Base-by-base conservation (phyloP, 2,797 vertebrate species). In the Onychomys arenicola region DNA sequence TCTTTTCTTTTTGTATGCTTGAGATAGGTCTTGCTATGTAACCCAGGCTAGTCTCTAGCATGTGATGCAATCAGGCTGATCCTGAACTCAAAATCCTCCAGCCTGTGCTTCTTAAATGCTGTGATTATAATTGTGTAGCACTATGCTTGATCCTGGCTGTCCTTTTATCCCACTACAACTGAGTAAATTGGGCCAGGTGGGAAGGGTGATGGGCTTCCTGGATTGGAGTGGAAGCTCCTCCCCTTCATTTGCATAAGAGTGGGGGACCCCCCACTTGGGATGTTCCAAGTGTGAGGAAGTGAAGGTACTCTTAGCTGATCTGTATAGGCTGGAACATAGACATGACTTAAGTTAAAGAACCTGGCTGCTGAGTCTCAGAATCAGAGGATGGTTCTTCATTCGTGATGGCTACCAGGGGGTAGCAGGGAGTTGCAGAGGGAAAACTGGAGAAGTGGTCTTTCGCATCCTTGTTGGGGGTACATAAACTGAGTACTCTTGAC, bases 401-500 rank as follows among this genome's bases (percentile, higher is more conserved):
- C 32, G 4, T 3, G 43, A 43, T 5, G 5, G 34, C 27, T 59
- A 0, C 17, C 78, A 8, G 34, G 5, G 0, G 71, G 59, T 5
- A 19, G 8, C 0, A 1, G 88, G 76, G 4, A 46, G 84, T 37
- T 0, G 23, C 91, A 0, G 94, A 40, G 37, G 67, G 63, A 34
- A 69, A 6, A 37, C 71, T 0, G 37, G 83, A 29, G 46, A 8
- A 46, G 85, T 3, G 49, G 89, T 65, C 73, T 69, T 76, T 19
- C 17, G 83, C 23, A 27, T 5, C 73, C 37, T 86, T 76, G 85
- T 59, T 49, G 81, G 37, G 93, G 97, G 11, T 96, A 85, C 94
- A 96, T 97, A 97, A 96, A 98, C 97, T 97, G 97, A 97, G 97
- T 97, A 95, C 98, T 98, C 98, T 98, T 97, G 92, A 78, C 4